phyloP scores from a whole-genome alignment of 2,888 invertebrate species.

The Drepanosiphum platanoidis region DNA sequence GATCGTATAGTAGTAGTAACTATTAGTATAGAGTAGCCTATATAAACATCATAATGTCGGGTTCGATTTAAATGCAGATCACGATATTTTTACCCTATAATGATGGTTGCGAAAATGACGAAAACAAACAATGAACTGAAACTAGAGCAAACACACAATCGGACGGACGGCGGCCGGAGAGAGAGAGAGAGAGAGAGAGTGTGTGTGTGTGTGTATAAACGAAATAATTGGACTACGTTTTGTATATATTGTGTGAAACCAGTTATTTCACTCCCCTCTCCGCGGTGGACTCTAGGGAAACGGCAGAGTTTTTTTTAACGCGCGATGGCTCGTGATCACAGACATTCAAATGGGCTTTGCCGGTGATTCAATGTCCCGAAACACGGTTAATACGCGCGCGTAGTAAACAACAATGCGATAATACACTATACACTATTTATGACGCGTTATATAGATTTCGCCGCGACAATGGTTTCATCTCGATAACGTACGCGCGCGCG shows the following conservation, averaged over 20 bases:
- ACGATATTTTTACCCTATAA: slow-evolving; percentile 50
- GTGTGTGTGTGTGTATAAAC: slow-evolving; percentile 40
- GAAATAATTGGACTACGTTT: slow-evolving; percentile 53
- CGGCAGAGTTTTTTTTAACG: slow-evolving; percentile 17
- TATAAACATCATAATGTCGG: slow-evolving; percentile 15
- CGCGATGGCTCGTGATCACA: neutral
- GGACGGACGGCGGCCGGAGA: slow-evolving; percentile 16
- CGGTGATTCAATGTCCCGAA: neutral
- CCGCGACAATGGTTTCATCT: too few species aligned
- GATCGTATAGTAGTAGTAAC: too few species aligned
- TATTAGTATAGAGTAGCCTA: slow-evolving; percentile 1
- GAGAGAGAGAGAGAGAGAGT: slow-evolving; percentile 20
- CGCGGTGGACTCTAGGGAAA: too few species aligned
- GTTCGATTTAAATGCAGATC: slow-evolving; percentile 51
- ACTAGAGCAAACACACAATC: slow-evolving; percentile 54
- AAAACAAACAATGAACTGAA: slow-evolving; percentile 61
- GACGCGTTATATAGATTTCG: too few species aligned
- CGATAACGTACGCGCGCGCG: too few species aligned
- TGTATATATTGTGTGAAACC: slow-evolving; percentile 44
- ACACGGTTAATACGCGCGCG: neutral
- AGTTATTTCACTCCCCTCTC: slow-evolving; percentile 43
- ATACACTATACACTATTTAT: too few species aligned
- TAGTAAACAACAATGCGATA: neutral
- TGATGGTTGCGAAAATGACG: slow-evolving; percentile 56
- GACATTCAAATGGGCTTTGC: slow-evolving; percentile 18